A percentile compares a stretch with the other conserved stretches of the same genome.
These are phyloP conservation scores for Halcyon badia DNA, from an alignment of 2,797 vertebrate genomes.

Conservation along the genomic window DNA sequence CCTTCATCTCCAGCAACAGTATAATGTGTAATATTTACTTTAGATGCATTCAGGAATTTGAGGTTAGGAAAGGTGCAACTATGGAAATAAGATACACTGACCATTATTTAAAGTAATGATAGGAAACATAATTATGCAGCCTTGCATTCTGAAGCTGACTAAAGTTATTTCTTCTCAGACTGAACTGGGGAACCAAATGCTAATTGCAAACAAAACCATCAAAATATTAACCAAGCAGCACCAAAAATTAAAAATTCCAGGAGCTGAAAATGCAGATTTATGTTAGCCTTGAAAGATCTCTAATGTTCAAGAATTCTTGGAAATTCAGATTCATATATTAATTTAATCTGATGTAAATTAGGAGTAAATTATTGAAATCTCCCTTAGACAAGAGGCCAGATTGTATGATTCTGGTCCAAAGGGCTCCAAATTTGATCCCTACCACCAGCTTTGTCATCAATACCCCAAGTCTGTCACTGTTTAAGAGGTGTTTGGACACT, in stretches of 20 bases:
- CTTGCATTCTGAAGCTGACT: not conserved
- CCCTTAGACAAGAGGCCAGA: not conserved
- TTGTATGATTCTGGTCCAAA: not conserved
- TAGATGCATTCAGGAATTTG: not conserved
- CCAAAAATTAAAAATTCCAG: not conserved
- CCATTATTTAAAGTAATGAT: not conserved
- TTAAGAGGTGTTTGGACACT: not conserved
- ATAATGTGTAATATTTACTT: not conserved
- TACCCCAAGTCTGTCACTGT: no score
- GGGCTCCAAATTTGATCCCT: no score
- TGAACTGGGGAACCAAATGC: not conserved
- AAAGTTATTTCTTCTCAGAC: not conserved
- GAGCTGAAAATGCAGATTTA: not conserved
- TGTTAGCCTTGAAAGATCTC: not conserved
- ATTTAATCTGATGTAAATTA: not conserved
- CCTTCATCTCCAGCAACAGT: not conserved
- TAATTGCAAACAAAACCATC: not conserved
- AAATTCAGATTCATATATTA: not conserved
- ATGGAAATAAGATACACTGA: not conserved
- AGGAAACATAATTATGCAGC: not conserved
- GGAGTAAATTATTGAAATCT: not conserved
- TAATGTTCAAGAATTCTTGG: not conserved
- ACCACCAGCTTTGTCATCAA: not conserved
- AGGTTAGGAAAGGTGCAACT: not conserved
- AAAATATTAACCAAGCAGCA: not conserved